phyloP scores from a whole-genome alignment of 2,797 vertebrate genomes.

The Characodon lateralis region DNA sequence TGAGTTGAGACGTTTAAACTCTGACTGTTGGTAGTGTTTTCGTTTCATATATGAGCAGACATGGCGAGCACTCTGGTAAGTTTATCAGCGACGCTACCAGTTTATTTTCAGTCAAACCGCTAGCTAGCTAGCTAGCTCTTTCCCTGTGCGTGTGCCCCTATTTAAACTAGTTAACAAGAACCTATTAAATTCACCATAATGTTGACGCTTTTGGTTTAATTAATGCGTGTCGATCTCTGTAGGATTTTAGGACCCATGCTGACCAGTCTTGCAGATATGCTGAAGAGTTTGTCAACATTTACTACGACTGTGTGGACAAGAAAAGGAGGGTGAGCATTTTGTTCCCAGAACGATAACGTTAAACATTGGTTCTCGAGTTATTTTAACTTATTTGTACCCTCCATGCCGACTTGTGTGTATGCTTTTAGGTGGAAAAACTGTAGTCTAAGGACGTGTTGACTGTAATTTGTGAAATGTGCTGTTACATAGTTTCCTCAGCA shows the following conservation, averaged over 20 bases:
- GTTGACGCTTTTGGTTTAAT: neutral
- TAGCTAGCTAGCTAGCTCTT: neutral
- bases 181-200: no score
- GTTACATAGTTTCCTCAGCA: constrained; percentile 18
- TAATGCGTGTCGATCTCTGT: neutral
- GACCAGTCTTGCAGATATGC: constrained; percentile 96
- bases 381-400: no score
- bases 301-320: constrained; percentile 98
- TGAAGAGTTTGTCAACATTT: constrained; percentile 96
- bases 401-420: neutral
- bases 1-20: neutral
- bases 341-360: neutral
- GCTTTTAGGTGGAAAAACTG: neutral
- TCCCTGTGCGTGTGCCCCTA: neutral
- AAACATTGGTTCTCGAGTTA: neutral
- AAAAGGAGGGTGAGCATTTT: constrained; percentile 86
- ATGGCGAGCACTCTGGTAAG: constrained; percentile 79
- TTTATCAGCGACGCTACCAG: neutral
- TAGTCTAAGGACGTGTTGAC: neutral
- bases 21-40: rapidly evolving
- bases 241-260: constrained; percentile 93
- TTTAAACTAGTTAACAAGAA: neutral
- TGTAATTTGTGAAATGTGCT: neutral
- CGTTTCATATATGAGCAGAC: rapidly evolving
- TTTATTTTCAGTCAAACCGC: neutral